Base-by-base conservation (phyloP, 2,113 vertebrate genomes). In the Piprites chloris region DNA sequence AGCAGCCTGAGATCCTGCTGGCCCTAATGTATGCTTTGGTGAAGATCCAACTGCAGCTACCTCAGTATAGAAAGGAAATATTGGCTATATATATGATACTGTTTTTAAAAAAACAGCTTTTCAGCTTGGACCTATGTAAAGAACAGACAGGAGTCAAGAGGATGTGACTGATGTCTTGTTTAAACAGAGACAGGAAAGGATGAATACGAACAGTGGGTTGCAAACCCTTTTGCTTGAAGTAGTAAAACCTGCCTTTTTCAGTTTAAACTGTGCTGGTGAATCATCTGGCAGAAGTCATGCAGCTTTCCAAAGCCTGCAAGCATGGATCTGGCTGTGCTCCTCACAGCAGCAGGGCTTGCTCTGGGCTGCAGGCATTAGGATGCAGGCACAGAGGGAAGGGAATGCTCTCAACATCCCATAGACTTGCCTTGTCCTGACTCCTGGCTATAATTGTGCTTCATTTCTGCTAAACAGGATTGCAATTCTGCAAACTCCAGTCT, bases 401-500 rank as follows among this genome's bases (percentile, higher is more conserved):
- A 87, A 28, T 24, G 3, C 39, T 89, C 33, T 47, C 39, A 75
- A 26, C 14, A 91, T 46, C 56, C 52, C 4, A 2, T 41, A 63
- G 66, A 67, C 47, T 71, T 84, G 68, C 42, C 21, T 83, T 90
- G 55, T 81, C 46, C 42, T 6, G 1, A 35, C 39, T 95, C 27
- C 41, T 87, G 56, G 30, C 56, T 92, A 11, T 75, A 86, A 81
- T 35, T 65, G 55, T 61, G 52, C 53, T 89, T 79, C 61, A 33
- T 94, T 86, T 89, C 67, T 85, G 61, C 87, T 85, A 42, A 93
- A 90, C 91, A 99, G 99, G 96, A 88, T 97, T 9, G 63, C 95
- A 41, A 28, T 98, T 53, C 96, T 99, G 89, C 97, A 98, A 74
- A 93, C 80, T 42, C 74, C 96, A 14, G 55, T 98, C 50, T 99